Conservation (phyloP, 2,797 vertebrate genomes). For the Meriones psammophilus region DNA sequence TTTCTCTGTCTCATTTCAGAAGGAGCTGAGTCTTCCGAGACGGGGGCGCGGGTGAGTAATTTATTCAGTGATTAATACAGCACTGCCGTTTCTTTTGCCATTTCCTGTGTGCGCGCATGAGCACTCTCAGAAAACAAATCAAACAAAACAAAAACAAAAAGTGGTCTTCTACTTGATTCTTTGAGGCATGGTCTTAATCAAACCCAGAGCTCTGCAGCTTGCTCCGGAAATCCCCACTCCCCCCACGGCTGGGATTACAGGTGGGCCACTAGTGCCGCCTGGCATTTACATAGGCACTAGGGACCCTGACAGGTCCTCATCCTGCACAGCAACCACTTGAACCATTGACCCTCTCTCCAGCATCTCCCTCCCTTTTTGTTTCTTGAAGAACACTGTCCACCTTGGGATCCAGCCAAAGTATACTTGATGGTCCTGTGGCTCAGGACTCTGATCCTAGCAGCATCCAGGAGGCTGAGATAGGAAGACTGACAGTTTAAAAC, state of each 20-base stretch:
- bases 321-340: not conserved
- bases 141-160: not conserved
- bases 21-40: conserved; percentile 91
- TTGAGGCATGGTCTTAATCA: not conserved
- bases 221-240: not conserved
- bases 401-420: not conserved
- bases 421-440: no score
- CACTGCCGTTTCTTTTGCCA: not conserved
- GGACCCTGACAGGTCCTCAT: not conserved
- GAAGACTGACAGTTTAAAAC: not conserved
- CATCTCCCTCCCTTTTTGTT: not conserved
- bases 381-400: not conserved
- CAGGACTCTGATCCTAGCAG: not conserved
- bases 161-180: not conserved
- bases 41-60: conserved; percentile 90
- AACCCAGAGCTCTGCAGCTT: not conserved
- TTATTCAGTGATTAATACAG: not conserved
- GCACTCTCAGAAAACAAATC: not conserved
- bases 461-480: no score
- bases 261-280: not conserved
- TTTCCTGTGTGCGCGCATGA: not conserved
- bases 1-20: conserved; percentile 86
- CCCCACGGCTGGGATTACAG: not conserved
- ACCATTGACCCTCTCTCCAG: not conserved
- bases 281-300: not conserved